phyloP scores from a whole-genome alignment of 2,888 invertebrate species.

The Tenthredo amoena region DNA sequence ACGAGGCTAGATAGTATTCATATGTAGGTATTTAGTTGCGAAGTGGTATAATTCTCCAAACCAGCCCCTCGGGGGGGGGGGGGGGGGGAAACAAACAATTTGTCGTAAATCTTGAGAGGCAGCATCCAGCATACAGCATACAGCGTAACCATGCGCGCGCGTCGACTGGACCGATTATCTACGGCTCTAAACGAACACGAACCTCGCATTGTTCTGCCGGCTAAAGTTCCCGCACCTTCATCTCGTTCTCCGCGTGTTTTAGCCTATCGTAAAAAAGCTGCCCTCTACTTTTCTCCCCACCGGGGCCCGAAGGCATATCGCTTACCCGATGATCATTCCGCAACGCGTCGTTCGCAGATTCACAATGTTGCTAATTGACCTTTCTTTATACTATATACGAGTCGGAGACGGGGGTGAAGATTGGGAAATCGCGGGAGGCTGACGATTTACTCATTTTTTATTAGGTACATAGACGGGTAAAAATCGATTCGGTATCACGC shows the following conservation, averaged over 20 bases:
- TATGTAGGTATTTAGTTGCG: conserved; percentile 28
- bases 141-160: conserved; percentile 57
- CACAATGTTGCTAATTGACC: conserved; percentile 51
- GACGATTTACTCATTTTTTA: too few species aligned
- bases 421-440: not conserved
- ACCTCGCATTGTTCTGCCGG: conserved; percentile 46
- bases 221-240: conserved; percentile 11
- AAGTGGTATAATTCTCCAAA: conserved; percentile 14
- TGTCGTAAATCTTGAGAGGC: conserved; percentile 52
- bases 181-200: conserved; percentile 69
- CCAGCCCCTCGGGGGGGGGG: not conserved
- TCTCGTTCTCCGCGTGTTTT: conserved; percentile 40
- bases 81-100: conserved; percentile 40
- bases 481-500: too few species aligned
- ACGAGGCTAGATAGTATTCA: not conserved
- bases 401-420: too few species aligned
- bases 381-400: too few species aligned
- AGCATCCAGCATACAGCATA: not conserved
- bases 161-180: conserved; percentile 68
- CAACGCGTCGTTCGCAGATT: conserved; percentile 19
- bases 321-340: not conserved
- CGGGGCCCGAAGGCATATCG: not conserved
- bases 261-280: conserved; percentile 62
- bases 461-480: too few species aligned
- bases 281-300: conserved; percentile 45